Conservation (phyloP, 2,113 vertebrate species). For the Martes martes region DNA sequence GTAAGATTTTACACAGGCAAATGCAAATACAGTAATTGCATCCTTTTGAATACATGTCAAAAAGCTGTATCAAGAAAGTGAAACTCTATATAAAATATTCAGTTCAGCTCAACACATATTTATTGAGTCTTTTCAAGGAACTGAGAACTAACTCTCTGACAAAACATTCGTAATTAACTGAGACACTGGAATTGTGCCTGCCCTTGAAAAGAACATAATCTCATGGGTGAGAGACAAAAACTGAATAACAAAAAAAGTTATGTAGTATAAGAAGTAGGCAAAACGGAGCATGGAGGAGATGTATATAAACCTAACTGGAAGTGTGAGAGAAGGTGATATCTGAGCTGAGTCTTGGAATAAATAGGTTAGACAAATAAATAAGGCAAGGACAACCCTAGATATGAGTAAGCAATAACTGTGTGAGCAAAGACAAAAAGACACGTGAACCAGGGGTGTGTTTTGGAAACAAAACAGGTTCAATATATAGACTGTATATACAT, state of each 20-base stretch:
- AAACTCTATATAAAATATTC: background rate
- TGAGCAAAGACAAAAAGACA: background rate
- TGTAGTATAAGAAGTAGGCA: background rate
- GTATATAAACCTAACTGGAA: rapidly evolving
- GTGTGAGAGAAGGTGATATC: background rate
- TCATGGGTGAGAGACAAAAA: background rate
- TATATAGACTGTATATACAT: background rate
- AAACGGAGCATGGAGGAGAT: background rate
- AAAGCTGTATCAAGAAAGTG: background rate
- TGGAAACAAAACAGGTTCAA: background rate
- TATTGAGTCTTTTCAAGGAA: background rate
- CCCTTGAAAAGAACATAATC: conserved; percentile 2
- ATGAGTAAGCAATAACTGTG: background rate
- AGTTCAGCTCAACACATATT: background rate
- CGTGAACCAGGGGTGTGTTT: background rate
- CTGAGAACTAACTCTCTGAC: background rate
- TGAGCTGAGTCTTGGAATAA: background rate
- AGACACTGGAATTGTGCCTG: background rate
- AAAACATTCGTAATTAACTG: conserved; percentile 39
- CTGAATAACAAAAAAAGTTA: background rate
- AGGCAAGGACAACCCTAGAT: background rate
- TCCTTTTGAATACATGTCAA: background rate
- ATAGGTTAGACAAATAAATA: background rate
- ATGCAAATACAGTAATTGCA: background rate
- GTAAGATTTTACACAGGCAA: background rate